Base-by-base conservation (phyloP, 1,140 invertebrate species). In the Drosophila mojavensis region DNA sequence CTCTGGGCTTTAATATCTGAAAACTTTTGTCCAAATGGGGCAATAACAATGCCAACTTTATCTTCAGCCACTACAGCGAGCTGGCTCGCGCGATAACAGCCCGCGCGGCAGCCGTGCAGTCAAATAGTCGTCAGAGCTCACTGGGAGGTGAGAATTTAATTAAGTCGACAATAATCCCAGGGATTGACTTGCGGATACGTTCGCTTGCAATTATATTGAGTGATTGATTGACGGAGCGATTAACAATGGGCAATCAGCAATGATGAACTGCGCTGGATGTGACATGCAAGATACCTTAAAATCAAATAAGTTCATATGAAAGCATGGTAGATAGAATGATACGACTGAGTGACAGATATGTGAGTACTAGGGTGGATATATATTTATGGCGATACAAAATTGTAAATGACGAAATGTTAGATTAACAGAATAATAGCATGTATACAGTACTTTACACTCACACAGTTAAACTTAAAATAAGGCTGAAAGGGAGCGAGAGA, bases 1-100 rank as follows among this genome's bases (percentile, higher is more conserved):
- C 17, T 15, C 13, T 50, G 24, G 20, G 24, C 62, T 36, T 9
- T 15, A 11, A 11, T 48, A 15, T 62, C 45, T 53, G 61, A 7
- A 13, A 63, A 63, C 41, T 63, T 63, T 63, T 28, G 15, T 13
- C 41, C 41, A 45, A 30, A 62, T 24, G 47, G 43, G 17, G n/a
- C 43, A 10, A 13, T 26, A 60, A 60, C 15, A 62, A 62, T 62
- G 47, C 6, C 6, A 41, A 63, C 36, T 53, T 63, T 53, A 26
- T 63, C 30, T 51, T 41, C 48, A 39, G 30, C 7, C 5, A 20
- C 28, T 15, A 24, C 20, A 24, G 20, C 20, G 20, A 24, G 28
- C 1, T 6, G 13, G 20, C 20, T 24, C 20, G 10, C 17, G 20
- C 11, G 54, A 41, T 26, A 24, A 56, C 54, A 41, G 33, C 11